These are phyloP conservation scores for Adela reaumurella DNA, from an alignment of 2,888 invertebrate species.

Conservation along the genomic window DNA sequence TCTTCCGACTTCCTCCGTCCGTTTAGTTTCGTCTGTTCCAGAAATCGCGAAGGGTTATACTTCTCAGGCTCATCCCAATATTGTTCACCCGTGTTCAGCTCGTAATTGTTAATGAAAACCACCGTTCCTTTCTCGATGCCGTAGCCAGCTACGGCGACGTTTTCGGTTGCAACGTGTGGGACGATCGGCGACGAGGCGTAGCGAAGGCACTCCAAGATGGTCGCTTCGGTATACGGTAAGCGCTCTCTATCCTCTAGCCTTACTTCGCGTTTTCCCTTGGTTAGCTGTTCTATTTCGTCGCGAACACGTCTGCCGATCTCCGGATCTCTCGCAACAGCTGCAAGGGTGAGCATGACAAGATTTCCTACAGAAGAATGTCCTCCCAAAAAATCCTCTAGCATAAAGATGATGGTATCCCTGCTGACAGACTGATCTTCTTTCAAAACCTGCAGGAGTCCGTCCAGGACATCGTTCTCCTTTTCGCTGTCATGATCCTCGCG, in stretches of 20 bases:
- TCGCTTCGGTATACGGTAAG: conserved; percentile 79
- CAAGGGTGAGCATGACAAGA: conserved; percentile 71
- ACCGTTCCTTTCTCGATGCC: conserved; percentile 73
- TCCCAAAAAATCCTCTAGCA: conserved; percentile 83
- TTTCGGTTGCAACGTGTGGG: conserved; percentile 80
- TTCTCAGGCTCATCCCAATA: conserved; percentile 71
- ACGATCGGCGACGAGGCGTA: conserved; percentile 85
- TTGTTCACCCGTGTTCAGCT: conserved; percentile 67
- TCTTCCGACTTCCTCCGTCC: conserved; percentile 46
- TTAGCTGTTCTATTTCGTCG: conserved; percentile 63
- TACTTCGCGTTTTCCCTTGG: conserved; percentile 53
- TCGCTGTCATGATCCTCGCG: conserved; percentile 57
- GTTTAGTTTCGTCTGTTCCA: conserved; percentile 43
- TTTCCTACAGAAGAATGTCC: conserved; percentile 88
- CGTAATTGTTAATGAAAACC: conserved; percentile 81
- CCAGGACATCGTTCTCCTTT: conserved; percentile 73
- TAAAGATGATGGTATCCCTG: conserved; percentile 75
- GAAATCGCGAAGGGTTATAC: conserved; percentile 74
- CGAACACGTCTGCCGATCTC: conserved; percentile 63
- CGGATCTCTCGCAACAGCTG: conserved; percentile 64
- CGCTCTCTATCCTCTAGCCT: conserved; percentile 62
- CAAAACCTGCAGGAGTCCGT: conserved; percentile 70
- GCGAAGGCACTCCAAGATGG: conserved; percentile 74
- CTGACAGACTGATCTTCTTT: conserved; percentile 64
- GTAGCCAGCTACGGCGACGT: conserved; percentile 68